phyloP scores from a whole-genome alignment of 2,888 invertebrate species.

The Gastrophysa polygoni region DNA sequence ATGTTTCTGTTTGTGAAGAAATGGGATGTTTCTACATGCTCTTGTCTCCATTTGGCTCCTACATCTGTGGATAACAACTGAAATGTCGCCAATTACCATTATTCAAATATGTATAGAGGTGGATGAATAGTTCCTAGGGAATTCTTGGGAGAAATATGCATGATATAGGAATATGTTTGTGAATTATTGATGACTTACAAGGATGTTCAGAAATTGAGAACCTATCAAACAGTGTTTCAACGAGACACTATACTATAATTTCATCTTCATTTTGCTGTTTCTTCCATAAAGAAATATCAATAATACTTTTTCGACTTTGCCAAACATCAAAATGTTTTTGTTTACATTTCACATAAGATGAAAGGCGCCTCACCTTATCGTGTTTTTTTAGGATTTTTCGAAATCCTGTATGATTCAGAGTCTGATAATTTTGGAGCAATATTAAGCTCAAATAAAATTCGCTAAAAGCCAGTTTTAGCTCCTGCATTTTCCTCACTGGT shows the following conservation, averaged over 20 bases:
- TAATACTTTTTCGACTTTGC: too few species aligned
- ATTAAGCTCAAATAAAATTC: conserved; percentile 89
- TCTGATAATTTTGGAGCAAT: conserved; percentile 86
- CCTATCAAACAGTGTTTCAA: too few species aligned
- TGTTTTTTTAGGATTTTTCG: conserved; percentile 90
- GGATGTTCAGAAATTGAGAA: too few species aligned
- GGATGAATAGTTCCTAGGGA: too few species aligned
- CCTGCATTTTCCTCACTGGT: conserved; percentile 74
- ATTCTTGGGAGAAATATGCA: too few species aligned
- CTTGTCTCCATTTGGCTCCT: conserved; percentile 80
- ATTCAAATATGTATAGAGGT: too few species aligned
- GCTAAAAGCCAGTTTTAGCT: conserved; percentile 85
- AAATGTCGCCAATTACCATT: conserved; percentile 23
- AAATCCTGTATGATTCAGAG: conserved; percentile 87
- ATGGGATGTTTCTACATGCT: conserved; percentile 80
- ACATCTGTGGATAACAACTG: conserved; percentile 63
- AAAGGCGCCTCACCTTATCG: conserved; percentile 76
- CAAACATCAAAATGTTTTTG: not conserved
- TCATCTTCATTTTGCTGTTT: too few species aligned
- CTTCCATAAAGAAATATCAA: too few species aligned
- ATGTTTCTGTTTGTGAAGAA: conserved; percentile 88
- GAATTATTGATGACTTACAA: too few species aligned
- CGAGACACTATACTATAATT: too few species aligned
- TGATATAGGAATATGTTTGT: too few species aligned
- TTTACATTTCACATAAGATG: too few species aligned